Evolutionary conservation across 2,888 invertebrate species (phyloP).

Genomic region (Tholera decimalis): DNA sequence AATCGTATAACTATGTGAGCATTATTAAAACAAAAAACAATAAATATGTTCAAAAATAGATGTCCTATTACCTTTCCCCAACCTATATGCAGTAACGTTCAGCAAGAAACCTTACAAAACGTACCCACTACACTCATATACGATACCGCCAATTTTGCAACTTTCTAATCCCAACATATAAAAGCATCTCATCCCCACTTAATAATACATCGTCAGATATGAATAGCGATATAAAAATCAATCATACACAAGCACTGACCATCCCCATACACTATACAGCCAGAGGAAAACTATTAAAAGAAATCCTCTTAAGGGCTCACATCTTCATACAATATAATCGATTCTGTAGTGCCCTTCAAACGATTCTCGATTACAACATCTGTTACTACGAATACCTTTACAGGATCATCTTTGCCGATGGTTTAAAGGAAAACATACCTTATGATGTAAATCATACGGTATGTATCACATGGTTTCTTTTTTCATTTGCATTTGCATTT

Average conservation of each 20-base stretch:
- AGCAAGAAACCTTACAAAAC: no score
- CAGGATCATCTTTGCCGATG: conserved; percentile 42
- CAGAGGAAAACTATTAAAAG: conserved; percentile 84
- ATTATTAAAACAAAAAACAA: no score
- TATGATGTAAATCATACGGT: no score
- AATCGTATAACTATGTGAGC: no score
- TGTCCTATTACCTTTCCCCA: no score
- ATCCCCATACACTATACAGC: conserved; percentile 59
- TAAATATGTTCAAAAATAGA: no score
- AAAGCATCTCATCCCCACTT: conserved; percentile 6
- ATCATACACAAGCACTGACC: conserved; percentile 67
- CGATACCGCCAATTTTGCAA: conserved; percentile 15
- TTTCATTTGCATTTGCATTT: conserved; percentile 32
- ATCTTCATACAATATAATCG: conserved; percentile 84
- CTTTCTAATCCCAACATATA: neutral
- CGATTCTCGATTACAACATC: conserved; percentile 86
- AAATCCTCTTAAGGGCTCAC: conserved; percentile 86
- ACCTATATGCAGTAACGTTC: no score
- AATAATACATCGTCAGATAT: conserved; percentile 34
- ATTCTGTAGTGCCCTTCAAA: conserved; percentile 86
- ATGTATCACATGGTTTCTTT: no score
- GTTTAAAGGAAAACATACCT: conserved; percentile 42
- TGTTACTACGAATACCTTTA: conserved; percentile 75
- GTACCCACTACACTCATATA: no score
- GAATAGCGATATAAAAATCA: conserved; percentile 62